Conservation (phyloP, 2,888 invertebrate genomes). For the Aromia moschata region DNA sequence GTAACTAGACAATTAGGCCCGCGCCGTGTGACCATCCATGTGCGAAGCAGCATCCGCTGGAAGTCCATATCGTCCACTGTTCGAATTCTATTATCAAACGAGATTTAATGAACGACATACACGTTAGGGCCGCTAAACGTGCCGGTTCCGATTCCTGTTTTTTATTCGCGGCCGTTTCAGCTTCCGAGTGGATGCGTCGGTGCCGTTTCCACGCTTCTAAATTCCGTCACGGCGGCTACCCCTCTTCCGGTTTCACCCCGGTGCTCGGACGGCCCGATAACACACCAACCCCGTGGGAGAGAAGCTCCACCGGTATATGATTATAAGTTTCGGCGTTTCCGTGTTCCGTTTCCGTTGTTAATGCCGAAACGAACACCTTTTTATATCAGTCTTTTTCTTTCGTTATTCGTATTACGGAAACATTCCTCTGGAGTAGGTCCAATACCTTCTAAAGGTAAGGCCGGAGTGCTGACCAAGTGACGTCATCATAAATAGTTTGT, state of each 20-base stretch:
- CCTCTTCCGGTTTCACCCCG: constrained; percentile 36
- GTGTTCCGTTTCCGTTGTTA: constrained; percentile 13
- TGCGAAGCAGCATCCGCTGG: constrained; percentile 12
- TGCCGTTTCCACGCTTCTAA: constrained; percentile 38
- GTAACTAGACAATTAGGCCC: not conserved
- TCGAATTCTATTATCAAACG: not conserved
- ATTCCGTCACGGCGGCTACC: constrained; percentile 39
- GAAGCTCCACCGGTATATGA: not conserved
- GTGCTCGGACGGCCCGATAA: not conserved
- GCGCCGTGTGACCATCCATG: constrained; percentile 4
- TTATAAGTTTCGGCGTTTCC: constrained; percentile 14
- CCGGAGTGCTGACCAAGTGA: no score
- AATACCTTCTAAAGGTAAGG: no score
- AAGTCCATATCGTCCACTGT: constrained; percentile 6
- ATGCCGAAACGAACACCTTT: constrained; percentile 1
- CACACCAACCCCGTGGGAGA: constrained; percentile 24
- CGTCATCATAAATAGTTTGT: no score
- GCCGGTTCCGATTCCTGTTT: constrained; percentile 10
- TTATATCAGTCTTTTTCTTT: constrained; percentile 1
- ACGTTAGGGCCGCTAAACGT: not conserved
- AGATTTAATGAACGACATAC: not conserved
- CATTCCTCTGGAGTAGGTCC: no score
- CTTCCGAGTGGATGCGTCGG: constrained; percentile 30
- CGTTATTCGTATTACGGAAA: no score
- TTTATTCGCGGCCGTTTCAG: constrained; percentile 23